Conservation (phyloP, 2,888 invertebrate genomes). For the Aporophyla lueneburgensis region DNA sequence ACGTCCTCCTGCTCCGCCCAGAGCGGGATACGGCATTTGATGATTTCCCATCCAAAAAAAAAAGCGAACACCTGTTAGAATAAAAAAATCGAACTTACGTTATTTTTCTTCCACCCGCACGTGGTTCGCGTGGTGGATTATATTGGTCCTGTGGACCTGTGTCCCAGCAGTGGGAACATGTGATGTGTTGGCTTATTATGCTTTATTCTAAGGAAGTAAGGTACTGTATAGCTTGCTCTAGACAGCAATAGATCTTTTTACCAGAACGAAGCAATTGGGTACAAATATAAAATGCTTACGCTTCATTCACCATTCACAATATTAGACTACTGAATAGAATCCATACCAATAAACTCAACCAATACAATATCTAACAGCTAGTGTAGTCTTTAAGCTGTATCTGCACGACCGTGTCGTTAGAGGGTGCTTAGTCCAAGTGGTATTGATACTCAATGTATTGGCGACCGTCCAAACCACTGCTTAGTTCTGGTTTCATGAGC, state of each 20-base stretch:
- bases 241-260: background rate
- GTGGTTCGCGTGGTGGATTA: background rate
- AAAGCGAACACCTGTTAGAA: no score
- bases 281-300: background rate
- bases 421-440: conserved; percentile 43
- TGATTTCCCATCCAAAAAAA: no score
- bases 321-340: background rate
- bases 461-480: conserved; percentile 35
- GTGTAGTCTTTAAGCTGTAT: conserved; percentile 34
- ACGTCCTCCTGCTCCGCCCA: no score
- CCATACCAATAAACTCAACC: conserved; percentile 25
- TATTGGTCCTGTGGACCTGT: background rate
- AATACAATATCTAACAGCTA: conserved; percentile 7
- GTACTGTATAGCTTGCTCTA: background rate
- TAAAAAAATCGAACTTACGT: no score
- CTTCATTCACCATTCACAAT: background rate
- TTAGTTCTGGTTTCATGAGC: conserved; percentile 18
- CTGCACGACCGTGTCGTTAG: conserved; percentile 42
- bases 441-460: conserved; percentile 45
- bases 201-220: background rate
- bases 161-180: background rate
- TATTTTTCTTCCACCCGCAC: background rate
- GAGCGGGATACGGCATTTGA: no score
- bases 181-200: no score
- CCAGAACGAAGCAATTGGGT: background rate